Evolutionary conservation across 1,140 invertebrate genomes (phyloP).

Genomic region (Streblospio benedicti): DNA sequence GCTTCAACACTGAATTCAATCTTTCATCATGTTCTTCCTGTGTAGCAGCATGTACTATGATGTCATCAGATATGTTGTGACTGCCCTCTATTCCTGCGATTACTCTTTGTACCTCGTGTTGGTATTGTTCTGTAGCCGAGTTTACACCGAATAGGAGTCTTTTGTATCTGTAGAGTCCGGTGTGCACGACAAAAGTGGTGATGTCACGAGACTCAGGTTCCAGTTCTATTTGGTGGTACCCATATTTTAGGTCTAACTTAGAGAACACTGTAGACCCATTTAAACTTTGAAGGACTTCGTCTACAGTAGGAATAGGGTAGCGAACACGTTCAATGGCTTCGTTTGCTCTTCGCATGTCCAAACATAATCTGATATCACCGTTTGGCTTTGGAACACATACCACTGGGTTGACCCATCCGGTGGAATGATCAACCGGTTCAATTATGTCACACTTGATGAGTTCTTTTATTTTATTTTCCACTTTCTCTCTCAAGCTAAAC

Average conservation of each 20-base stretch:
- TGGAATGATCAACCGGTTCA: background rate
- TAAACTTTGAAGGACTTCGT: background rate
- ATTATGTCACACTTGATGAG: too few relatives aligned
- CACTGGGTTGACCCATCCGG: background rate
- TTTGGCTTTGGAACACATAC: background rate
- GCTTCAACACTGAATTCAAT: background rate
- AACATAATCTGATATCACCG: background rate
- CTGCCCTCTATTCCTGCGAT: background rate
- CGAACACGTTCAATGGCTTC: too few relatives aligned
- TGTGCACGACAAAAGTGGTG: conserved; percentile 16
- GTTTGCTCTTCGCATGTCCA: too few relatives aligned
- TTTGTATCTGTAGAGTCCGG: conserved; percentile 11
- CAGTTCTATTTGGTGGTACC: conserved; percentile 15
- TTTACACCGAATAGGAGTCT: conserved; percentile 10
- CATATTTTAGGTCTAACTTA: background rate
- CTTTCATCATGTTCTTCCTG: background rate
- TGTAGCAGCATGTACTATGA: background rate
- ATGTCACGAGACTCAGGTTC: conserved; percentile 13
- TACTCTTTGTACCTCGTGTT: background rate
- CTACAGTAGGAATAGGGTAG: background rate
- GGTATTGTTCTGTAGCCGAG: conserved; percentile 4
- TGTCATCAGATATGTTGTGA: background rate
- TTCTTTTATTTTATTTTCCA: too few relatives aligned
- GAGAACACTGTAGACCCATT: background rate
- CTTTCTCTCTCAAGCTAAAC: background rate